phyloP scores from a whole-genome alignment of 2,797 vertebrate species.

The Clamator glandarius region DNA sequence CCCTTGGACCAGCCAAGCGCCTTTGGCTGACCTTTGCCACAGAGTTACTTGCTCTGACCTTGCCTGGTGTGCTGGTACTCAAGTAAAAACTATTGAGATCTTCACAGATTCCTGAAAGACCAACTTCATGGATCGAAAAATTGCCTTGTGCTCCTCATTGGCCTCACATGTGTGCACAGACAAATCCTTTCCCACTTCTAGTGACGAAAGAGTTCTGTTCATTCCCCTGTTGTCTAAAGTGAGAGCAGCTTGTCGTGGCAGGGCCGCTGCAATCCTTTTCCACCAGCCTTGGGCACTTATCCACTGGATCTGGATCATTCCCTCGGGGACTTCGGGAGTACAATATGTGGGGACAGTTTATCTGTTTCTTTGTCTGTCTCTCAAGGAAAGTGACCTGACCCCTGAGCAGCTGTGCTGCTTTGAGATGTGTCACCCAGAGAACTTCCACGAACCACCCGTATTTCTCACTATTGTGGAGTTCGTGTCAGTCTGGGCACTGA shows the following conservation, averaged over 20 bases:
- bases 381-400: neutral
- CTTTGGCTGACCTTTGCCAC: slow-evolving; percentile 46
- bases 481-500: neutral
- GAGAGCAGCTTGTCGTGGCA: neutral
- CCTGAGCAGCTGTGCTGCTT: neutral
- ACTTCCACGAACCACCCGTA: neutral
- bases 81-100: neutral
- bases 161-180: neutral
- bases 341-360: neutral
- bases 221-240: neutral
- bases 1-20: neutral
- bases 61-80: neutral
- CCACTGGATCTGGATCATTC: slow-evolving; percentile 1
- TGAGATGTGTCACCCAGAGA: neutral
- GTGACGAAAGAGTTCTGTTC: neutral
- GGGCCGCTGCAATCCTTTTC: neutral
- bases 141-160: neutral
- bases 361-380: neutral
- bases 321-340: neutral
- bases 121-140: neutral
- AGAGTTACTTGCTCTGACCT: slow-evolving; percentile 23
- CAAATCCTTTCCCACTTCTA: neutral
- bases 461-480: neutral
- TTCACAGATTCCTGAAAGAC: neutral
- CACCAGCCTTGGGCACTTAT: neutral